Evolutionary conservation across 1,140 invertebrate species (phyloP).

Genomic region (Drosophila quadrilineata): DNA sequence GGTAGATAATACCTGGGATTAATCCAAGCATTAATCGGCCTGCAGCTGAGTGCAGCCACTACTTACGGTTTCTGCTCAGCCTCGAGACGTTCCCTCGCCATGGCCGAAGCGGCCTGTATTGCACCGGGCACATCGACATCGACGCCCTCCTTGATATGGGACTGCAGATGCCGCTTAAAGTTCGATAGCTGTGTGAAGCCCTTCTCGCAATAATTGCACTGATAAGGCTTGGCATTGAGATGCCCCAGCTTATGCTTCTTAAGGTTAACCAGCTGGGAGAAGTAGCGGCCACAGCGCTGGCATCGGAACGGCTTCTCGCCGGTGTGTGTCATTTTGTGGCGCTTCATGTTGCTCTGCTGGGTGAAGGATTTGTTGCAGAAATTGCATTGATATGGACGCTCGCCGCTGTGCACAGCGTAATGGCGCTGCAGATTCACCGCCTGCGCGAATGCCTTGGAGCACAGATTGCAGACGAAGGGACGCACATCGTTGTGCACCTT

Average conservation of each 20-base stretch:
- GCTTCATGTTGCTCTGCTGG: constrained; percentile 80
- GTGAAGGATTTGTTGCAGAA: constrained; percentile 80
- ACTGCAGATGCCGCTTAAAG: constrained; percentile 74
- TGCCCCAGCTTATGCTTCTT: constrained; percentile 80
- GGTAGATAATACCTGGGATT: too few relatives aligned
- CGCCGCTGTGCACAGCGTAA: constrained; percentile 77
- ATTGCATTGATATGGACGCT: constrained; percentile 75
- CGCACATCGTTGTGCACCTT: constrained; percentile 80
- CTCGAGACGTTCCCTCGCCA: constrained; percentile 62
- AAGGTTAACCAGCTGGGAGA: constrained; percentile 79
- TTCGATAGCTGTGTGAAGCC: constrained; percentile 76
- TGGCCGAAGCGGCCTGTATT: constrained; percentile 61
- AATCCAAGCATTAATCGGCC: too few relatives aligned
- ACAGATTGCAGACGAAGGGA: constrained; percentile 71
- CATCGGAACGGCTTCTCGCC: constrained; percentile 80
- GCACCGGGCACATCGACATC: constrained; percentile 65
- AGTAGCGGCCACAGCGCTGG: constrained; percentile 73
- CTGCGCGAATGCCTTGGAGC: constrained; percentile 79
- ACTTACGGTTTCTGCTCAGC: constrained; percentile 74
- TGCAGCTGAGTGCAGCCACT: too few relatives aligned
- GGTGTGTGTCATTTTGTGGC: constrained; percentile 80
- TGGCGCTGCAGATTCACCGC: constrained; percentile 78
- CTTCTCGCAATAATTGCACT: constrained; percentile 75
- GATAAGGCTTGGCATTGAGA: constrained; percentile 74
- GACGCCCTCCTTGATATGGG: constrained; percentile 75